Conservation (phyloP, 2,797 vertebrate species). For the Decapterus maruadsi region DNA sequence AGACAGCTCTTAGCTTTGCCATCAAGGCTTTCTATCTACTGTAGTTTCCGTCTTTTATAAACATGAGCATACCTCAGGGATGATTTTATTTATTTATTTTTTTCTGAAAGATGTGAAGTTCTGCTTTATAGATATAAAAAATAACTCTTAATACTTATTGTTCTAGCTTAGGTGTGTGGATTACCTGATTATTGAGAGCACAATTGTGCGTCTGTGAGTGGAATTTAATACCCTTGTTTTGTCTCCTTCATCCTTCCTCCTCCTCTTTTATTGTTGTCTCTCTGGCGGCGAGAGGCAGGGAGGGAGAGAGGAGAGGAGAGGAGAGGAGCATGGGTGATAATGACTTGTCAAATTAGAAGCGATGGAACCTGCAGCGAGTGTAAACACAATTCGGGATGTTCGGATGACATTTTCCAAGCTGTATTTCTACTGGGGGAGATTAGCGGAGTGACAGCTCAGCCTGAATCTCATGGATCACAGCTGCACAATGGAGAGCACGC, state of each 20-base stretch:
- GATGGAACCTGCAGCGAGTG: constrained; percentile 83
- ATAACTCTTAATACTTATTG: constrained; percentile 38
- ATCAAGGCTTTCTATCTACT: constrained; percentile 27
- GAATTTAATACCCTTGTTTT: constrained; percentile 68
- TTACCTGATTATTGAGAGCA: constrained; percentile 62
- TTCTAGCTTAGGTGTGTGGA: constrained; percentile 48
- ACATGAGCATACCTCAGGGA: constrained; percentile 21
- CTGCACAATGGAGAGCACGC: constrained; percentile 64
- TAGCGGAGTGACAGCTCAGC: constrained; percentile 82
- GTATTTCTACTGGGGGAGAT: constrained; percentile 84
- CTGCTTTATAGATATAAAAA: constrained; percentile 32
- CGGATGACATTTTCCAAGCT: constrained; percentile 82
- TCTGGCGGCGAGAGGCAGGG: constrained; percentile 62
- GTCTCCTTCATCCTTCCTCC: constrained; percentile 46
- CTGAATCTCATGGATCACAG: constrained; percentile 77
- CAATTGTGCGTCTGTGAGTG: constrained; percentile 38
- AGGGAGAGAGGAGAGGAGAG: neutral
- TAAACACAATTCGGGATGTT: constrained; percentile 83
- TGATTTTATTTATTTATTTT: neutral
- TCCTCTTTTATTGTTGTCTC: constrained; percentile 66
- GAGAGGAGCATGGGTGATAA: constrained; percentile 81
- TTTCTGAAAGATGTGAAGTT: constrained; percentile 35
- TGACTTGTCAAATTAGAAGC: constrained; percentile 86
- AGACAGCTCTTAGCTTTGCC: constrained; percentile 39
- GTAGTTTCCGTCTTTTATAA: constrained; percentile 15